A percentile compares a stretch with the other conserved stretches of the same genome.
Evolutionary conservation across 2,888 invertebrate genomes (phyloP).

Genomic region (Orthosia gracilis): DNA sequence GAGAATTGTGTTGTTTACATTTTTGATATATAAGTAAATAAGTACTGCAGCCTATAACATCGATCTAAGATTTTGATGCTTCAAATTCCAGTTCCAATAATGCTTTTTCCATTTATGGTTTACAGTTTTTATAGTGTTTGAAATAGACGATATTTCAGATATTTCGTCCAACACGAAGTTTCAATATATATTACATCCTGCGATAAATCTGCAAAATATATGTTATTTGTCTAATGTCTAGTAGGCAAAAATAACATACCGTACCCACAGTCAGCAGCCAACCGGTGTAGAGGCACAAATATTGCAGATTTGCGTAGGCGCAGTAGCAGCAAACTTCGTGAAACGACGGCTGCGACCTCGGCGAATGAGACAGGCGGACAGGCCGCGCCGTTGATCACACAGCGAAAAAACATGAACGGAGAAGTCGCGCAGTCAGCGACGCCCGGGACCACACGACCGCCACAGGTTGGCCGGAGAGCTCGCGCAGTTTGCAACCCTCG

Average conservation of each 20-base stretch:
- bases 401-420: not conserved
- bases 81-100: not conserved
- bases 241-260: conserved; percentile 32
- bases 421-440: conserved; percentile 1
- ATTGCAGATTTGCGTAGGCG: not conserved
- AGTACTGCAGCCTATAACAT: not conserved
- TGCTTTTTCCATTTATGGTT: not conserved
- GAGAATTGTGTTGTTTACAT: not conserved
- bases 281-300: not conserved
- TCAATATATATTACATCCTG: not conserved
- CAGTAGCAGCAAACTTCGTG: not conserved
- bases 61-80: not conserved
- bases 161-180: not conserved
- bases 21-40: not conserved
- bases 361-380: conserved; percentile 4
- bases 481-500: not conserved
- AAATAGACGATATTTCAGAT: not conserved
- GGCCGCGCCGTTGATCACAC: conserved; percentile 3
- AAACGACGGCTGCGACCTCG: not conserved
- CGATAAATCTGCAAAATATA: conserved; percentile 28
- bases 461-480: not conserved
- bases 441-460: not conserved
- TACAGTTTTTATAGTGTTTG: not conserved
- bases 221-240: conserved; percentile 38
- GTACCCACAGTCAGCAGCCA: not conserved